Conservation (phyloP, 1,140 invertebrate genomes). For the Drosophila hydei region DNA sequence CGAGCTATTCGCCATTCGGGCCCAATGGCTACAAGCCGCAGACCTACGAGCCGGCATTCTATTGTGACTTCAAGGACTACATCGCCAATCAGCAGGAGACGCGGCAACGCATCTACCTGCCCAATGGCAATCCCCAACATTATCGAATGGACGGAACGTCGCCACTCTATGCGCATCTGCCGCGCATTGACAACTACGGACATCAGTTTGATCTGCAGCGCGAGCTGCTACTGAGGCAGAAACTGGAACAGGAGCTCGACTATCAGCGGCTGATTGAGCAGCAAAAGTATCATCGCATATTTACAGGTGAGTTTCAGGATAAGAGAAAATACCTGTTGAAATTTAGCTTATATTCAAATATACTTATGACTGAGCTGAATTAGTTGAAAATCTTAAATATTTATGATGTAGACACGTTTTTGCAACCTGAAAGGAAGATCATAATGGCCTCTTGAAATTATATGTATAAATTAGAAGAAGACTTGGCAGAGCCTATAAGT, state of each 20-base stretch:
- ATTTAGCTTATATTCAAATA: too few relatives aligned
- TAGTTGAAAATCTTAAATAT: too few relatives aligned
- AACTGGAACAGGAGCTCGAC: conserved; percentile 15
- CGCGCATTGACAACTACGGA: not conserved
- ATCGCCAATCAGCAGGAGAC: not conserved
- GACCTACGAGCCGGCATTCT: not conserved
- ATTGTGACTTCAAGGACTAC: not conserved
- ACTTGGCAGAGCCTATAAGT: too few relatives aligned
- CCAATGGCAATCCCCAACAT: not conserved
- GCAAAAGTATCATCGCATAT: conserved; percentile 17
- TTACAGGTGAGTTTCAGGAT: conserved; percentile 22
- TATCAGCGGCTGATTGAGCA: conserved; percentile 18
- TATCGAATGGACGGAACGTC: not conserved
- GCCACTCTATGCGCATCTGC: conserved; percentile 2
- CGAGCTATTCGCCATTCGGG: too few relatives aligned
- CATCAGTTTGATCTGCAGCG: conserved; percentile 1
- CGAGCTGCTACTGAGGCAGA: conserved; percentile 9
- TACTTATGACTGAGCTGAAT: too few relatives aligned
- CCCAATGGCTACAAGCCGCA: not conserved
- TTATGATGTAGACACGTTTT: too few relatives aligned
- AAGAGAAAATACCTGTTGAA: too few relatives aligned
- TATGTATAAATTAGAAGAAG: too few relatives aligned
- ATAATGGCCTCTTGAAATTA: too few relatives aligned
- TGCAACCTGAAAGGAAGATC: too few relatives aligned
- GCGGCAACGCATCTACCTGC: not conserved